Conservation (phyloP, 2,888 invertebrate species). For the Diarsia mendica region DNA sequence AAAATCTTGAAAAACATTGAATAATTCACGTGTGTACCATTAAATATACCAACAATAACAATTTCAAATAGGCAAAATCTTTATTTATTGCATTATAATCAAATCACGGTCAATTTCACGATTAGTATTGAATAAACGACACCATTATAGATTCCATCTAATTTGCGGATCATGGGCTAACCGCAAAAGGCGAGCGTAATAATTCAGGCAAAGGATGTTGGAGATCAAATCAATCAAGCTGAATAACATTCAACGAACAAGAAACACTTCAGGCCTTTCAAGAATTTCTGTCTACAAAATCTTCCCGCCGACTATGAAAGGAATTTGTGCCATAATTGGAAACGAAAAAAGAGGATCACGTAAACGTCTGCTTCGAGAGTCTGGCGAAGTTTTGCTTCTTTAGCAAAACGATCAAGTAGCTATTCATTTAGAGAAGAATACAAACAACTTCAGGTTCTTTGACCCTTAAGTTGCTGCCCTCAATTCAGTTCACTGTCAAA, state of each 20-base stretch:
- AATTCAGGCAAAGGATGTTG: neutral
- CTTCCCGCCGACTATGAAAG: slow-evolving; percentile 8
- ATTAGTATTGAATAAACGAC: neutral
- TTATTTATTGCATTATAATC: slow-evolving; percentile 5
- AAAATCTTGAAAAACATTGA: slow-evolving; percentile 49
- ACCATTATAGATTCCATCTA: neutral
- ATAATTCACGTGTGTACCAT: slow-evolving; percentile 42
- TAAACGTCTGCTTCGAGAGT: slow-evolving; percentile 11
- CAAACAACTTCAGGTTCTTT: slow-evolving; percentile 38
- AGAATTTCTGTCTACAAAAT: slow-evolving; percentile 22
- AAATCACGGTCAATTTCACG: slow-evolving; percentile 5
- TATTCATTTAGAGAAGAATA: slow-evolving; percentile 33
- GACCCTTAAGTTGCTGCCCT: slow-evolving; percentile 46
- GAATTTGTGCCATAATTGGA: slow-evolving; percentile 40
- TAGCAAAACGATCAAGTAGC: slow-evolving; percentile 30
- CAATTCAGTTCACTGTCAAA: slow-evolving; percentile 32
- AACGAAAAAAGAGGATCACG: slow-evolving; percentile 35
- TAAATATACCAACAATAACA: slow-evolving; percentile 22
- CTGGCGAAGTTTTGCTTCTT: slow-evolving; percentile 21
- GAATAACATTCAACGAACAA: slow-evolving; percentile 16
- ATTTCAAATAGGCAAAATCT: slow-evolving; percentile 9
- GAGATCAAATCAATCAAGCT: slow-evolving; percentile 15
- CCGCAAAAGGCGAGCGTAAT: neutral
- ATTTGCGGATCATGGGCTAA: neutral
- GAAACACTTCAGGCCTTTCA: slow-evolving; percentile 11